Conservation (phyloP, 2,888 invertebrate species). For the Cheilosia urbana region DNA sequence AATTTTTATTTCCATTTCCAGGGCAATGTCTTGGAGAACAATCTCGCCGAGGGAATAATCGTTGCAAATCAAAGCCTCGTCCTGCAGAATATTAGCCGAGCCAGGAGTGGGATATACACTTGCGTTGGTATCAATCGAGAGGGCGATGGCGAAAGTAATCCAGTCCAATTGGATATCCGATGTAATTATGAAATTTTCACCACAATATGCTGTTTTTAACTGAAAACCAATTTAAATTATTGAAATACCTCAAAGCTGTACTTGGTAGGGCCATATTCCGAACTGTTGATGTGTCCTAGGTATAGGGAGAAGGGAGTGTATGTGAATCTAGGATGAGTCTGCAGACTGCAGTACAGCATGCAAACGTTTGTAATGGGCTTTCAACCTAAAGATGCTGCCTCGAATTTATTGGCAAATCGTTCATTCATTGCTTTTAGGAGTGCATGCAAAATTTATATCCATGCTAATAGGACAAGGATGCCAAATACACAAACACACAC, state of each 20-base stretch:
- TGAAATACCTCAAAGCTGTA: background rate
- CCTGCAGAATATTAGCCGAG: constrained; percentile 92
- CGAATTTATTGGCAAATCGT: constrained; percentile 4
- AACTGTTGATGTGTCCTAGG: background rate
- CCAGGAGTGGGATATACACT: constrained; percentile 92
- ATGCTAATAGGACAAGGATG: background rate
- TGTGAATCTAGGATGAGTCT: background rate
- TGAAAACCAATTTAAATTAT: background rate
- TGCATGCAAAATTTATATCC: background rate
- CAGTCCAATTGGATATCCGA: constrained; percentile 92
- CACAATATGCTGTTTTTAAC: background rate
- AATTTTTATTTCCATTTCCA: constrained; percentile 80
- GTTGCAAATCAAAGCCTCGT: constrained; percentile 95
- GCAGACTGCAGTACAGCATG: background rate
- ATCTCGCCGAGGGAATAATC: constrained; percentile 91
- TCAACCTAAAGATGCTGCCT: background rate
- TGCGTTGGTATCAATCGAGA: constrained; percentile 95
- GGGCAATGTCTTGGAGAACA: constrained; percentile 91
- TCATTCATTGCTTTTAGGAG: background rate
- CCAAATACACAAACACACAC: background rate
- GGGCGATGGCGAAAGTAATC: constrained; percentile 94
- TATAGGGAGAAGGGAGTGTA: background rate
- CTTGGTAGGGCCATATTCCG: no score
- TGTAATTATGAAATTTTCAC: constrained; percentile 86
- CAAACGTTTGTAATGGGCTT: background rate